Conservation (phyloP, 2,888 invertebrate genomes). For the Beris morrisii region DNA sequence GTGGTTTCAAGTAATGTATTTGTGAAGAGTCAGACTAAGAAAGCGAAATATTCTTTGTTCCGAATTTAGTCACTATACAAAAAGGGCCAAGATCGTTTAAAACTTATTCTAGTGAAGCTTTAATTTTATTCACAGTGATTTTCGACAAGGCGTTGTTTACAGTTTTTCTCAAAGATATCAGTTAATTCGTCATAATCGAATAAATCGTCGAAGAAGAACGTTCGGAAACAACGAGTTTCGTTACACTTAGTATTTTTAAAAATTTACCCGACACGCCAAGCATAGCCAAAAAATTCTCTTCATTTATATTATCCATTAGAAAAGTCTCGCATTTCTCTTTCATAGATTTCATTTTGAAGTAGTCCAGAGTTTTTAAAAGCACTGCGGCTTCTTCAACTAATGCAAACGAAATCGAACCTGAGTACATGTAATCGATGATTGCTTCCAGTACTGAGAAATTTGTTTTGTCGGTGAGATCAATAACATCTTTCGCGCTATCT, state of each 20-base stretch:
- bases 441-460: too few relatives aligned
- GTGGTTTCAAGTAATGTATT: too few relatives aligned
- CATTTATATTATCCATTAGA: slow-evolving; percentile 9
- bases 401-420: too few relatives aligned
- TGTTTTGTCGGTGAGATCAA: neutral
- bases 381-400: neutral
- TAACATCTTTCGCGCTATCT: neutral
- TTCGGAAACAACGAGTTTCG: neutral
- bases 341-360: slow-evolving; percentile 8
- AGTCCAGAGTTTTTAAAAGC: slow-evolving; percentile 17
- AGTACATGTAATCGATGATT: too few relatives aligned
- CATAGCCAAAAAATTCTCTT: slow-evolving; percentile 14
- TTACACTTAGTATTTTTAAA: neutral
- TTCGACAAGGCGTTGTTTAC: neutral
- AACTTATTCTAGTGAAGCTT: too few relatives aligned
- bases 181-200: neutral
- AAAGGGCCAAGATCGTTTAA: too few relatives aligned
- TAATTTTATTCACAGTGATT: neutral
- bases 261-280: slow-evolving; percentile 10
- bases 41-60: too few relatives aligned
- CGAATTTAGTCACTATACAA: too few relatives aligned
- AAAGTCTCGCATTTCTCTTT: slow-evolving; percentile 7
- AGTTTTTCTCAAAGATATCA: neutral
- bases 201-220: neutral
- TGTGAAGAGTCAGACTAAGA: too few relatives aligned